These are phyloP conservation scores for Promerops cafer DNA, from an alignment of 2,113 vertebrate species.

Conservation along the genomic window DNA sequence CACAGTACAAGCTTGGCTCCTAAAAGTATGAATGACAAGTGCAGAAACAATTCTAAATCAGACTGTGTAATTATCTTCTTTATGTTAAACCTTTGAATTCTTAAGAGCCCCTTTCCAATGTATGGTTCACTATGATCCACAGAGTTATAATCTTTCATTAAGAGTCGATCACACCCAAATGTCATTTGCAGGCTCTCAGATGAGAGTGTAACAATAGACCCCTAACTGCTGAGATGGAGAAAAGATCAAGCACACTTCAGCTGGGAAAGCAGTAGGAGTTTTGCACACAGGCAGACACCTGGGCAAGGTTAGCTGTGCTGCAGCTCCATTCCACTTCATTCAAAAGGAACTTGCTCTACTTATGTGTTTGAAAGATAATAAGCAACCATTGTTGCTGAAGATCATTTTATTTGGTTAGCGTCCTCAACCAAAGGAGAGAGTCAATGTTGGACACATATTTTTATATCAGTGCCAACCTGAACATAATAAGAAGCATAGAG, in stretches of 20 bases:
- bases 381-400: background rate
- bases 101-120: slow-evolving; percentile 38
- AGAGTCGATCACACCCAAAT: slow-evolving; percentile 61
- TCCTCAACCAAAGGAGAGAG: slow-evolving; percentile 17
- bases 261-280: slow-evolving; percentile 35
- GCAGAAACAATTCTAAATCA: slow-evolving; percentile 64
- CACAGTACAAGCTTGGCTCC: background rate
- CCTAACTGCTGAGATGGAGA: slow-evolving; percentile 36
- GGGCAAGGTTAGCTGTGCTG: slow-evolving; percentile 18
- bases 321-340: background rate
- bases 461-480: slow-evolving; percentile 19
- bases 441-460: slow-evolving; percentile 14
- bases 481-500: background rate
- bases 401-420: slow-evolving; percentile 14
- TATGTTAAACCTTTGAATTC: slow-evolving; percentile 62
- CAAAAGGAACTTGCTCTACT: background rate
- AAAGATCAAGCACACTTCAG: slow-evolving; percentile 65
- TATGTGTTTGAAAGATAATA: background rate
- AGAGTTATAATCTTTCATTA: slow-evolving; percentile 60
- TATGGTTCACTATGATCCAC: slow-evolving; percentile 64
- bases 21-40: slow-evolving; percentile 15
- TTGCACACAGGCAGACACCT: slow-evolving; percentile 42
- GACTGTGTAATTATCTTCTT: slow-evolving; percentile 56
- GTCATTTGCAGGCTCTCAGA: slow-evolving; percentile 64
- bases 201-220: slow-evolving; percentile 56